phyloP scores from a whole-genome alignment of 2,113 vertebrate genomes.

The Tonatia bakeri region DNA sequence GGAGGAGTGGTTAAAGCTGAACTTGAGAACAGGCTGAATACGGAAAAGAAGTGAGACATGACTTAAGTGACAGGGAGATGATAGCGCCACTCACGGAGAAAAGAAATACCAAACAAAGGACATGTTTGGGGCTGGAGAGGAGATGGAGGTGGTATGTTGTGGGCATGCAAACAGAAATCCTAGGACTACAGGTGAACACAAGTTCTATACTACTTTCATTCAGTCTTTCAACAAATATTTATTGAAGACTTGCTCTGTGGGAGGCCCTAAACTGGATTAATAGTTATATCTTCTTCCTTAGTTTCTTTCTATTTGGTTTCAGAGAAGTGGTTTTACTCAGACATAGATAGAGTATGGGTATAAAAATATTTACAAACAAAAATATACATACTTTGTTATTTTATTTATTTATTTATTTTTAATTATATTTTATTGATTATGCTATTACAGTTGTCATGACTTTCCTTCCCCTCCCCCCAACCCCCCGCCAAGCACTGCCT shows the following conservation, averaged over 20 bases:
- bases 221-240: not conserved
- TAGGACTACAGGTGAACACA: not conserved
- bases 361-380: not conserved
- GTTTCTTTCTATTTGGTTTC: not conserved
- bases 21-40: not conserved
- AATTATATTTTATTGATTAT: too few relatives aligned
- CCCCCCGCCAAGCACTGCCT: too few relatives aligned
- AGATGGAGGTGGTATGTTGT: not conserved
- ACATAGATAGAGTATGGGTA: not conserved
- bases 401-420: too few relatives aligned
- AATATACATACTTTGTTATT: not conserved
- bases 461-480: too few relatives aligned
- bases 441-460: too few relatives aligned
- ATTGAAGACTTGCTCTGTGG: not conserved
- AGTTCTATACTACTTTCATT: not conserved
- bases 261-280: not conserved
- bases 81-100: not conserved
- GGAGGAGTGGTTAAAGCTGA: not conserved
- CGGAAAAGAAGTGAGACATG: not conserved
- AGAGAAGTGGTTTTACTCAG: not conserved
- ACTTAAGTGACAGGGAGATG: too few relatives aligned
- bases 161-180: not conserved
- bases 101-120: not conserved
- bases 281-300: not conserved
- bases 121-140: not conserved